Evolutionary conservation across 92 coral and sea anemone genomes (phyloP).

Genomic region (Pocillopora grandis): DNA sequence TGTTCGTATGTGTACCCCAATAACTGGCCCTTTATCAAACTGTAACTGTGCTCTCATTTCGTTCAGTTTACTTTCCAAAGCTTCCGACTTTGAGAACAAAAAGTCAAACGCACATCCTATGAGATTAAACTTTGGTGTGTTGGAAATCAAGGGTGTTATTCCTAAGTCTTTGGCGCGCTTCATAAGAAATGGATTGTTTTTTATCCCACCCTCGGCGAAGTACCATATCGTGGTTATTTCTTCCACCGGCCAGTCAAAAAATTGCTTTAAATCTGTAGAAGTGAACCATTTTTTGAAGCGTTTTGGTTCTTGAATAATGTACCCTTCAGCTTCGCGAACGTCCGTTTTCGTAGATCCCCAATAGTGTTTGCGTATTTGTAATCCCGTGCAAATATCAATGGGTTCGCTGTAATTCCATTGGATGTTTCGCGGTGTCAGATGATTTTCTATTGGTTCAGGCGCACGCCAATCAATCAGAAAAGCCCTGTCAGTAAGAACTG

Average conservation of each 20-base stretch:
- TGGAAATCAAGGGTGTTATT: conserved; percentile 61
- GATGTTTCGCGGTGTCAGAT: conserved; percentile 68
- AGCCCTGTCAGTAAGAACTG: conserved; percentile 82
- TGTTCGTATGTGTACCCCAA: conserved; percentile 84
- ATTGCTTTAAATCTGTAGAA: conserved; percentile 54
- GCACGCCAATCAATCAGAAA: conserved; percentile 82
- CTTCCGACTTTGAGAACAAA: conserved; percentile 71
- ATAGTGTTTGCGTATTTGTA: conserved; percentile 70
- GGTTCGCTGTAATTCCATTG: conserved; percentile 84
- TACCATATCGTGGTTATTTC: conserved; percentile 83
- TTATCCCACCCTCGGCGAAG: conserved; percentile 77
- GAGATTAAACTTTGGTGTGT: conserved; percentile 58
- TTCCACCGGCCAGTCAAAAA: conserved; percentile 69
- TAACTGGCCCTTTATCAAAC: conserved; percentile 46
- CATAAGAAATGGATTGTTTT: conserved; percentile 63
- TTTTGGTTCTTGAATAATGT: conserved; percentile 67
- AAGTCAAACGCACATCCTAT: conserved; percentile 89
- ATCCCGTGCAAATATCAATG: conserved; percentile 65
- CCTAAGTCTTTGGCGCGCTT: conserved; percentile 63
- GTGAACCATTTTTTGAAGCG: conserved; percentile 68
- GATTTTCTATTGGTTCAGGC: conserved; percentile 86
- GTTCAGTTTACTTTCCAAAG: conserved; percentile 50
- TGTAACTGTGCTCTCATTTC: conserved; percentile 45
- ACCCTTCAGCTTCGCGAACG: conserved; percentile 66
- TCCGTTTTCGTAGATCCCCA: conserved; percentile 85